Evolutionary conservation across 2,888 invertebrate genomes (phyloP), one percentile per base, ranked within the genome.

Genomic region (Schizotus pectinicornis): DNA sequence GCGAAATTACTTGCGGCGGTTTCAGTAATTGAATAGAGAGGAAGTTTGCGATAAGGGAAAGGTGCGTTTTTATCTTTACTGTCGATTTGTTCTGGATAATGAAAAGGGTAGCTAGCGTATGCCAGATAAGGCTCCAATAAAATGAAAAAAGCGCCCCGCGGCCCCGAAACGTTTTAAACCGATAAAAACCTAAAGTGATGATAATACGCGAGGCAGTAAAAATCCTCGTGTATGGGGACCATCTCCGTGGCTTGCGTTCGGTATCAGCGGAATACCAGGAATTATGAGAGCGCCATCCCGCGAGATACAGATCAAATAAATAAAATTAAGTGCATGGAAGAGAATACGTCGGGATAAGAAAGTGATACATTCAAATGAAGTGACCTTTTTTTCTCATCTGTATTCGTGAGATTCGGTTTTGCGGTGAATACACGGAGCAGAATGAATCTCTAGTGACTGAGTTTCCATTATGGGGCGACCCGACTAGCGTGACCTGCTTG

Each of bases 361-460:
- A 56, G 54, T 56, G 62, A 62, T 62, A 56, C 55, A 62, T 64
- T 62, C 54, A 64, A 61, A 64, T 61, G 62, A 62, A 62, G 60
- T 60, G 56, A 53, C 58, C 62, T 58, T 56, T 60, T 61, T 61
- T 60, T 56, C 64, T 60, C 64, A 64, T 64, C 64, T 59, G 61
- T 53, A 62, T 62, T 62, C 64, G 54, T 59, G 51, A 46, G 62
- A 46, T 64, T 62, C 57, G 59, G 61, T 56, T 62, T 62, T 61
- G 61, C 43, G 49, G 59, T 52, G 58, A 51, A 64, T 56, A 60
- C 56, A 56, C 57, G 39, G 59, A 59, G 41, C 50, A 46, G 58
- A 63, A 63, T 63, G 65, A 63, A 63, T 61, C 63, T 65, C 62
- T 56, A 48, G 63, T 58, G 63, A 52, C 59, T 54, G 52, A 48